Evolutionary conservation across 1,140 invertebrate species (phyloP), one percentile per base, ranked within the genome.

Genomic region (Tetramorium simillimum): DNA sequence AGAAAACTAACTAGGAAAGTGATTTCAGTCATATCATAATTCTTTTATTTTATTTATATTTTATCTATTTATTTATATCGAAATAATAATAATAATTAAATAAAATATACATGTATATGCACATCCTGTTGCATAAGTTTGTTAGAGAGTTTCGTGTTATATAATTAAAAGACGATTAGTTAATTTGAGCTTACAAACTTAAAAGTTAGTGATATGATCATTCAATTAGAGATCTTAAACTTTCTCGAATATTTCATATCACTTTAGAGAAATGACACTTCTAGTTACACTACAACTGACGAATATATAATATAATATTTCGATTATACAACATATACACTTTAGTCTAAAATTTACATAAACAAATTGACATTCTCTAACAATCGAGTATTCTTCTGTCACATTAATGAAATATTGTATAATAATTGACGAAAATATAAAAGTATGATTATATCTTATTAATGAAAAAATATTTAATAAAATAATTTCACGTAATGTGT

Each of bases 111-210:
- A n/a, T 16, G 37, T 18, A 33, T 49, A 28, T 18, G 62, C 46
- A 62, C 7, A 53, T 67, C 40, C n/a, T 37, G n/a, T 51, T 67
- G 46, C 46, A n/a, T 53, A 53, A 40, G 0, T 53, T 9, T 24
- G 6, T 46, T 84, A 60, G 24, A 82, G 53, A 73, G 53, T 46
- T 49, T 62, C 1, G 14, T n/a, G 24, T 82, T 82, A 60, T n/a
- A 14, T 46, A 82, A 82, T 49, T 33, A 33, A 60, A 3, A 58
- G 5, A 40, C 18, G 24, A 62, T 53, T 80, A 53, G 28, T 53
- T 40, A 40, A 51, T 43, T 51, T 46, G 7, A 21, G 49, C 12
- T 51, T 67, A 18, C 9, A 1, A 67, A 24, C 16, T 49, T 46
- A 28, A 16, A 60, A 76, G 1, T 77, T 77, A 33, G 10, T 46